Base-by-base conservation (phyloP, 1,140 invertebrate genomes). In the Hylaeus volcanicus region DNA sequence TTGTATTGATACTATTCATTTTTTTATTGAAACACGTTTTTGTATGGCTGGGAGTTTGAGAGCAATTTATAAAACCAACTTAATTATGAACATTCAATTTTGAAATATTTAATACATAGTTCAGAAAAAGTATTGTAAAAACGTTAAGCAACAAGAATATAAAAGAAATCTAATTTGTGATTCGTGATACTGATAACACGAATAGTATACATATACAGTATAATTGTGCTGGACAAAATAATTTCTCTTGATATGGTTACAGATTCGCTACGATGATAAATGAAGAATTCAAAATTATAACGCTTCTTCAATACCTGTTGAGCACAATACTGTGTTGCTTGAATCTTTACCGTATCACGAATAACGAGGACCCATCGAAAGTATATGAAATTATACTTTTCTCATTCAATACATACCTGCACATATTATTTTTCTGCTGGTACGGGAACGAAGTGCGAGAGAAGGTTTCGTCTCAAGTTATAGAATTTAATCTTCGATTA, bases 291-390 rank as follows among this genome's bases (percentile, higher is more conserved):
- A 70, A 70, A 5, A 45, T 63, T 15, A 84, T 88, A 56, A 70
- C 87, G 4, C 48, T 77, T 3, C 56, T 63, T 0, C 88, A 89
- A 53, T 89, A 86, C 45, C 9, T 73, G 5, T 56, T 80, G 4
- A 88, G 82, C 14, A 78, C 75, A 56, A 58, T 51, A 3, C 48
- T 83, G 2, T 14, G 88, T 0, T 87, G 88, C 48, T 82, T 83
- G 2, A 73, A 61, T 45, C 64, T 84, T 4, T 89, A 81, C 14
- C 76, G 76, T 53, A 5, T 87, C 9, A 74, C 74, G 0, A 39
- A 61, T 9, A 91, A 93, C 91, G 26, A 81, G 92, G n/a, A 91
- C 92, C 1, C 93, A 94, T 89, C 81, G 92, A 65, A 93, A 74
- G 61, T 84, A 85, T 43, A 6, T 82, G 0, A 68, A 4, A 45